A percentile compares a stretch with the other conserved stretches of the same genome.
phyloP scores from a whole-genome alignment of 2,888 invertebrate genomes.

The Allophyes oxyacanthae region DNA sequence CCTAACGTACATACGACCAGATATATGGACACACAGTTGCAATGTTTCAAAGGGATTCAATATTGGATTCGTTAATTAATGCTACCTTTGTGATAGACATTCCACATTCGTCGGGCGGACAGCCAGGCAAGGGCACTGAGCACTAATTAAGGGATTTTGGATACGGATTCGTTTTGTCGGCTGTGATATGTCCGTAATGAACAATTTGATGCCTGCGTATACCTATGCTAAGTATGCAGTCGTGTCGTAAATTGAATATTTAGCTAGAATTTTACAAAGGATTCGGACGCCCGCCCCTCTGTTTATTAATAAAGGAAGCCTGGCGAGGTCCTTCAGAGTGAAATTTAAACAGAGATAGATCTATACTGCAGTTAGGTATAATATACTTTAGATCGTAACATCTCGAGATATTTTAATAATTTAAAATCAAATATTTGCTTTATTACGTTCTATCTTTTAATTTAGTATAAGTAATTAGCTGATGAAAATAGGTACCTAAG shows the following conservation, averaged over 20 bases:
- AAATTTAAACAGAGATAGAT: conserved; percentile 26
- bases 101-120: conserved; percentile 61
- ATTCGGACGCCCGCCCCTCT: conserved; percentile 36
- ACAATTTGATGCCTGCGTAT: conserved; percentile 35
- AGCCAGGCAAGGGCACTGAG: conserved; percentile 56
- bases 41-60: conserved; percentile 65
- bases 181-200: conserved; percentile 49
- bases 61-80: conserved; percentile 75
- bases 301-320: conserved; percentile 49
- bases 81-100: conserved; percentile 70
- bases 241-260: conserved; percentile 47
- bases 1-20: conserved; percentile 42
- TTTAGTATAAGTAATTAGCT: no score
- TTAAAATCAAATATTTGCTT: not conserved
- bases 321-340: conserved; percentile 24
- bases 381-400: no score
- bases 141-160: conserved; percentile 64
- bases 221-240: conserved; percentile 26
- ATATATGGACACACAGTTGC: conserved; percentile 8
- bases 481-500: no score
- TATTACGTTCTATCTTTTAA: no score
- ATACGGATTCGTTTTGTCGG: conserved; percentile 54
- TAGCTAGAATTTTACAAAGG: conserved; percentile 47
- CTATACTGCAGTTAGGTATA: conserved; percentile 17
- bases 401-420: no score